These are phyloP conservation scores for Sprattus sprattus DNA, from an alignment of 2,113 vertebrate species.

Conservation along the genomic window DNA sequence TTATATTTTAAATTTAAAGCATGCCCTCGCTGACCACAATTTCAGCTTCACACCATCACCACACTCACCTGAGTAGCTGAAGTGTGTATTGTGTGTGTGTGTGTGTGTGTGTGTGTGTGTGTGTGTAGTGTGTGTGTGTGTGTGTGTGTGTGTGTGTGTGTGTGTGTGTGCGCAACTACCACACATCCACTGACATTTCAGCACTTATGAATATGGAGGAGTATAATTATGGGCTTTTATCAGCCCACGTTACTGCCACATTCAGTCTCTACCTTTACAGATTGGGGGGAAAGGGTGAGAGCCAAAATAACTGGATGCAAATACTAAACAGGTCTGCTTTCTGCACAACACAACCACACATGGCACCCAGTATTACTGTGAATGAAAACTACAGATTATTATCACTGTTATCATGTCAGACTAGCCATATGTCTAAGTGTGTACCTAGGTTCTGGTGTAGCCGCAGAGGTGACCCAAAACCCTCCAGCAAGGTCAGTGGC, in stretches of 20 bases:
- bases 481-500: background rate
- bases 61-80: slow-evolving; percentile 5
- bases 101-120: slow-evolving; percentile 13
- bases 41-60: slow-evolving; percentile 1
- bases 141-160: background rate
- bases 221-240: slow-evolving; percentile 61
- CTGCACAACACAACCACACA: background rate
- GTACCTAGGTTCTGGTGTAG: background rate
- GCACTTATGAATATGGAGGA: slow-evolving; percentile 62
- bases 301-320: slow-evolving; percentile 27
- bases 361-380: background rate
- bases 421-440: background rate
- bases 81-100: slow-evolving; percentile 12
- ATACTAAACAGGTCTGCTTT: slow-evolving; percentile 12
- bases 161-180: slow-evolving; percentile 43
- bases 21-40: slow-evolving; percentile 6
- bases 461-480: background rate
- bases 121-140: background rate
- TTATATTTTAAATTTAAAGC: background rate
- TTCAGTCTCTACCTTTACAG: slow-evolving; percentile 38
- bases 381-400: background rate
- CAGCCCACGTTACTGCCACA: slow-evolving; percentile 34
- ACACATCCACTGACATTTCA: slow-evolving; percentile 61
- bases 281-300: slow-evolving; percentile 42
- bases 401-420: background rate